Evolutionary conservation across 2,797 vertebrate species (phyloP), one percentile per base, ranked within the genome.

Genomic region (Champsocephalus gunnari): DNA sequence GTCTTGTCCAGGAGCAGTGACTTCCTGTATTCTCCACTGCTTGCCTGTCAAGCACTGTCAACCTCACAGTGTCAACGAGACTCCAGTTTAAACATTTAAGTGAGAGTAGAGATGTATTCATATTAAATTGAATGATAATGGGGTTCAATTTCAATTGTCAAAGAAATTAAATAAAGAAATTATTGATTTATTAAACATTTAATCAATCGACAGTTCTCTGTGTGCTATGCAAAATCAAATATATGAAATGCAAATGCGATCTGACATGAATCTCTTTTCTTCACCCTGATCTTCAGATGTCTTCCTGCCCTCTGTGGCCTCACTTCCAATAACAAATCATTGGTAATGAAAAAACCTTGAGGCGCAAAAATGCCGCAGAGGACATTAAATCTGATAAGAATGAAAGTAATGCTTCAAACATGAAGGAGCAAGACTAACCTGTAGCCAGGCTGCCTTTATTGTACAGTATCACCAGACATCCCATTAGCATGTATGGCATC

Each of bases 341-440:
- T 43, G 32, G 14, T 14, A 69, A 77, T 71, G 45, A 38, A 38
- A 38, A 59, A 74, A 79, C 47, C 64, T 16, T 10, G n/a, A 19
- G 58, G 50, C 56, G 53, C 65, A 69, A 69, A 66, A 62, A 66
- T 67, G 71, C 60, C 53, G 61, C 60, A 17, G 21, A 71, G 62
- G 72, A 87, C 57, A 60, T 80, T 73, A 69, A 66, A 80, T 67
- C 81, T 67, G 66, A 81, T 79, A 57, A 68, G 54, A 66, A 55
- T 45, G 66, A 55, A 66, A 56, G 58, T 65, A 62, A 69, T 43
- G 49, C 76, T 66, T 49, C 2, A 12, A 54, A 67, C 17, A 16
- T 59, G 79, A 76, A 62, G 59, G 9, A 66, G 21, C 0, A 0
- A 66, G 41, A 21, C 41, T 4, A 79, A 82, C 65, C 66, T 72